A percentile compares a stretch with the other conserved stretches of the same genome.
phyloP scores from a whole-genome alignment of 2,888 invertebrate species.

The Gandaritis pyraliata region DNA sequence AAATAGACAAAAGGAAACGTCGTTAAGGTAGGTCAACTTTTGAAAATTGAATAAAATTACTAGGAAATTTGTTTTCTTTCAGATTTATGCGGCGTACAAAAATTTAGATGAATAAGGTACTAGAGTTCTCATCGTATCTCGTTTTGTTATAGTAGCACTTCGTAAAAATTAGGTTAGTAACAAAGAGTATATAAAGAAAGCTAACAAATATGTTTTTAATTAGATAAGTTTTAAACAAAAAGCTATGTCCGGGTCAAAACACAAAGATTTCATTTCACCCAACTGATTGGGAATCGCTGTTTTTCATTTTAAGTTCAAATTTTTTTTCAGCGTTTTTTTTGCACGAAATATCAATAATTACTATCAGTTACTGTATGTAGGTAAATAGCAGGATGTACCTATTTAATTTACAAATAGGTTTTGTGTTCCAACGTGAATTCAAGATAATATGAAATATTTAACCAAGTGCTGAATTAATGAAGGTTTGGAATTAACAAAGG shows the following conservation, averaged over 20 bases:
- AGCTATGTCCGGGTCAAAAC: conserved; percentile 7
- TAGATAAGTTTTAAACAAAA: background rate
- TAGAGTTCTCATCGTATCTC: too few relatives aligned
- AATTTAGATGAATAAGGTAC: too few relatives aligned
- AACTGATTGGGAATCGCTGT: conserved; percentile 6
- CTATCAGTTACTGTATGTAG: background rate
- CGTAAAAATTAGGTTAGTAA: too few relatives aligned
- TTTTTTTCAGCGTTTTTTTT: conserved; percentile 5
- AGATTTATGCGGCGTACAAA: too few relatives aligned
- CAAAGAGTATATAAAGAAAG: too few relatives aligned
- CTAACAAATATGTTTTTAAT: too few relatives aligned
- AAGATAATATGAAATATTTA: background rate
- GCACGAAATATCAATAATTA: conserved; percentile 8
- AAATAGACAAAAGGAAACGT: too few relatives aligned
- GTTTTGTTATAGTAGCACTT: too few relatives aligned
- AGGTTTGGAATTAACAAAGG: too few relatives aligned
- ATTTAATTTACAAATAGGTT: conserved; percentile 27
- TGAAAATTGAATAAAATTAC: too few relatives aligned
- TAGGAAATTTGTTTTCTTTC: too few relatives aligned
- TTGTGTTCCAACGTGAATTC: conserved; percentile 31
- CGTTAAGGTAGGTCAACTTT: too few relatives aligned
- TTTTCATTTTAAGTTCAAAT: conserved; percentile 6
- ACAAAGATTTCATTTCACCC: conserved; percentile 3
- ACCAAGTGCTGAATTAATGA: background rate
- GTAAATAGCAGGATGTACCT: conserved; percentile 5